A percentile compares a stretch with the other conserved stretches of the same genome.
Evolutionary conservation across 2,888 invertebrate genomes (phyloP).

Genomic region (Exephanes ischioxanthus): DNA sequence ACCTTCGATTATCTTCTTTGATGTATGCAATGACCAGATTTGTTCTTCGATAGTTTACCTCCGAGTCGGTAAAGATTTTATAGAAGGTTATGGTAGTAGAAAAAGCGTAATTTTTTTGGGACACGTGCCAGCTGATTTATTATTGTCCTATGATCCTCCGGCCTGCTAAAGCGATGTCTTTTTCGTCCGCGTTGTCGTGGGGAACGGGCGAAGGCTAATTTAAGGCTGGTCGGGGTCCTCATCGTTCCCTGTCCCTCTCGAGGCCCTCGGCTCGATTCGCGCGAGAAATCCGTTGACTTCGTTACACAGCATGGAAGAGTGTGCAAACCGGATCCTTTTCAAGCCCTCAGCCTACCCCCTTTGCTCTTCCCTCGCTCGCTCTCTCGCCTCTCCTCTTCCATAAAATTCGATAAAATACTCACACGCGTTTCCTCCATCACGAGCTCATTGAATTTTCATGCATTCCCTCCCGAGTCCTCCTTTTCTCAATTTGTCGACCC

Average conservation of each 20-base stretch:
- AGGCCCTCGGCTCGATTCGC: conserved; percentile 58
- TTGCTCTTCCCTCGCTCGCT: conserved; percentile 39
- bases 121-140: conserved; percentile 29
- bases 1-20: background rate
- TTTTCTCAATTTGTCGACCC: conserved; percentile 45
- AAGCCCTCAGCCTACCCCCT: conserved; percentile 30
- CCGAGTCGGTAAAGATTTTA: background rate
- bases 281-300: conserved; percentile 65
- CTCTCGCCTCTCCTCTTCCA: conserved; percentile 53
- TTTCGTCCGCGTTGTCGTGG: conserved; percentile 63
- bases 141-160: conserved; percentile 4
- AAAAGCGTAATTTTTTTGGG: background rate
- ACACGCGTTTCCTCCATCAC: conserved; percentile 60
- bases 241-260: conserved; percentile 46
- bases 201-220: conserved; percentile 69
- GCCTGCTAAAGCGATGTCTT: conserved; percentile 21
- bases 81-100: background rate
- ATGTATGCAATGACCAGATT: background rate
- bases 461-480: conserved; percentile 49
- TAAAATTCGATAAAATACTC: conserved; percentile 68
- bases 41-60: background rate
- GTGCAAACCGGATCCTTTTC: conserved; percentile 54
- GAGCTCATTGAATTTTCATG: conserved; percentile 69
- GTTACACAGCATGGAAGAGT: conserved; percentile 51
- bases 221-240: conserved; percentile 57